Base-by-base conservation (phyloP, 1,140 invertebrate genomes). In the Bombus picipes region DNA sequence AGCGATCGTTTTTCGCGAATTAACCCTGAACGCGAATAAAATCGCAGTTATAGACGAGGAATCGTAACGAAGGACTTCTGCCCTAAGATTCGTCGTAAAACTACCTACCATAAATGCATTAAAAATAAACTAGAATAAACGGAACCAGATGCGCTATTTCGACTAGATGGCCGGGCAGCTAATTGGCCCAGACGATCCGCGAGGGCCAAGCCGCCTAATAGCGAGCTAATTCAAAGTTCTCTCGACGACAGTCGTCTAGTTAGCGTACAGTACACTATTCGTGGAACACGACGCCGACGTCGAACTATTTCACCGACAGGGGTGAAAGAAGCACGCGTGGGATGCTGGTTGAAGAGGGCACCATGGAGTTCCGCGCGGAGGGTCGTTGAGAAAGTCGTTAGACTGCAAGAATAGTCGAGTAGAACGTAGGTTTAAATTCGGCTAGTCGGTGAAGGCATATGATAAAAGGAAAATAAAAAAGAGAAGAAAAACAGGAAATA, bases 321-420 rank as follows among this genome's bases (percentile, higher is more conserved):
- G 39, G 4, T 8, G 32, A 37, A 71, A 53, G 39, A 71, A 34
- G 53, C 47, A 77, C 72, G 53, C 62, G 71, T n/a, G 53, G 34
- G 62, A 78, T 37, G 71, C 25, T 53, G 34, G 53, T 70, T 15
- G 37, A 37, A 37, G 72, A 83, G 82, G 79, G 59, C 53, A 47
- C 73, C 87, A 37, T 74, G 37, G 68, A 43, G 87, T 70, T 88
- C 74, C 90, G 87, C 43, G 41, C 83, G 28, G 90, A 91, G 89
- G 76, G 91, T 92, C 91, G 91, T 93, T 92, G 91, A 92, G 92
- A 91, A 91, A 93, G 90, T 93, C 92, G 91, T 93, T 93, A 87
- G 78, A 89, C 76, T 47, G 85, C 76, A 71, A 85, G 68, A 70
- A 43, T 43, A 65, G 74, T 39, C 80, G 71, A 78, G 85, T 81